Evolutionary conservation across 2,113 vertebrate genomes (phyloP), one percentile per base, ranked within the genome.

Genomic region (Vicugna pacos): DNA sequence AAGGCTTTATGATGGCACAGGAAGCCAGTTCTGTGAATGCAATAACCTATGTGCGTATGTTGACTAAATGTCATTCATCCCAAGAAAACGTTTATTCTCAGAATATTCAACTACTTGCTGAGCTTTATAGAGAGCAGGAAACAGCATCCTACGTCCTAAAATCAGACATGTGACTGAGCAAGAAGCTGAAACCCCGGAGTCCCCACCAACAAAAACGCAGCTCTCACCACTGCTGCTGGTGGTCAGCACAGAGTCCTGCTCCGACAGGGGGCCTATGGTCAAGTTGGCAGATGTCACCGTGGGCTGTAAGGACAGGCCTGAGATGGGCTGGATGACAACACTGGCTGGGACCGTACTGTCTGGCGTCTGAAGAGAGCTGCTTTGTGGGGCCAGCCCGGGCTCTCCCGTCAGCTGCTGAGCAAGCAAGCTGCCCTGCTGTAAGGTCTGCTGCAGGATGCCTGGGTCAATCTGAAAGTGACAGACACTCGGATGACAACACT

Each of bases 251-350:
- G 98, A 97, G 4, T 99, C 99, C 96, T 99, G 99, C 86, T 99
- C 99, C 0, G 99, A 98, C 1, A 99, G 98, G 2, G 99, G 98
- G 30, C 99, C 98, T 92, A 99, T 99, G 38, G 99, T 98, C 98
- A 99, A 98, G 91, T 98, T 99, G 35, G 99, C 98, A 22, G 99
- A 98, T 0, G 99, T 98, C 92, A 99, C 98, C 0, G 99, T 97
- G 54, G 99, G 98, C 97, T 99, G 99, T 91, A 99, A 98, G 77
- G 99, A 99, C 89, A 99, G 98, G 97, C 99, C 99, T 80, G 99
- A 98, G 93, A 99, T 98, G 32, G 99, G 99, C 97, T 99, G 99
- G 94, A 99, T 98, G 93, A 99, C 99, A 9, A 99, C 99, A 5
- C 99, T 99, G 83, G 99, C 98, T 5, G 99, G 99, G 62, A 99